Evolutionary conservation across 2,113 vertebrate species (phyloP), one percentile per base, ranked within the genome.

Genomic region (Notechis scutatus): DNA sequence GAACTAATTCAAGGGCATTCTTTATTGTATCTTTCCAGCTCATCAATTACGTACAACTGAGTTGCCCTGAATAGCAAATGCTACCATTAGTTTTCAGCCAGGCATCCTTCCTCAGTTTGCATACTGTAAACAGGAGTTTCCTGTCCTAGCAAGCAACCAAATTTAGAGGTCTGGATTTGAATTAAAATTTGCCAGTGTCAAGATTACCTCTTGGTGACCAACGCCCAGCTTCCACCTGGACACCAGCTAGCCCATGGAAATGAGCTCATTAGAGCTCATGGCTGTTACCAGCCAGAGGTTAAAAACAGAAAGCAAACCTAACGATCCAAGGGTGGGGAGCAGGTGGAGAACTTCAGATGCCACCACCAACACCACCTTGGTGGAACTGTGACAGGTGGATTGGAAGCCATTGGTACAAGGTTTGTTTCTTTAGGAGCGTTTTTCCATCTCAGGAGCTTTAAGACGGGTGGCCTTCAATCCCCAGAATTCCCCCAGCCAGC

Each of bases 81-180:
- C 85, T 85, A 21, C 90, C 39, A 59, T 92, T 7, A 15, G 93
- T 95, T 96, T 90, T 94, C 94, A 93, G 91, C 42, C 42, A 10
- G 10, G 50, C 21, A 87, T 56, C 86, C 95, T 85, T 95, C 96
- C 92, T 92, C 94, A 91, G 95, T 98, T 98, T 98, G 98, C 97
- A 97, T 97, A 97, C 56, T 5, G 94, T 97, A 98, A 98, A 98
- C 97, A 97, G 97, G 96, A 97, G 96, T 95, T 97, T 97, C 97
- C 96, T 98, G 96, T 94, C 93, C 0, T 45, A 96, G 96, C 96
- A 96, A 90, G 96, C 97, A 98, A 97, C 97, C 98, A 98, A 98
- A 98, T 98, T 97, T 93, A 96, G 97, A 97, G 98, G 98, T 97
- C 97, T 97, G 29, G 94, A 98, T 98, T 98, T 98, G 98, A 98